A percentile compares a stretch with the other conserved stretches of the same genome.
These are phyloP conservation scores for Scytalopus superciliaris DNA, from an alignment of 2,113 vertebrate genomes.

Conservation along the genomic window DNA sequence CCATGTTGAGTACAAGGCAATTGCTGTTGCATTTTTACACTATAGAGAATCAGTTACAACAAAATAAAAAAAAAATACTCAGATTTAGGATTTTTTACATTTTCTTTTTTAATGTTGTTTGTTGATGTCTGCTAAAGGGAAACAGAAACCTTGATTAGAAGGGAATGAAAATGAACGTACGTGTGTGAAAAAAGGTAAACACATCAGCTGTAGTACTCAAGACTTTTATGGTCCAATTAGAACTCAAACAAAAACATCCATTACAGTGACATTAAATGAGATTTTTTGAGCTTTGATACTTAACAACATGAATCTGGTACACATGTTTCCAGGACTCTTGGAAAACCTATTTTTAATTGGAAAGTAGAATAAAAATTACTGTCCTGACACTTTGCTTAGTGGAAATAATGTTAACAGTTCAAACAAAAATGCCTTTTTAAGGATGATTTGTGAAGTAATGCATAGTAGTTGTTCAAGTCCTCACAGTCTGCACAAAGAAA, in stretches of 20 bases:
- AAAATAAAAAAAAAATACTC: not conserved
- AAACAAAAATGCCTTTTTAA: not conserved
- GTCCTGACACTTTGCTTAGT: not conserved
- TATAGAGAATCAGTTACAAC: not conserved
- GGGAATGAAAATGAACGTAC: not conserved
- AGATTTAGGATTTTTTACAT: not conserved
- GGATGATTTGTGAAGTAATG: not conserved
- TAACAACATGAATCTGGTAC: not conserved
- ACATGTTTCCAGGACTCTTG: not conserved
- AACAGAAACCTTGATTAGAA: not conserved
- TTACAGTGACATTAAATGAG: not conserved
- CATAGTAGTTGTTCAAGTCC: not conserved
- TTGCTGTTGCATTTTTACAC: not conserved
- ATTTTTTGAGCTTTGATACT: not conserved
- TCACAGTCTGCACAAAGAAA: not conserved
- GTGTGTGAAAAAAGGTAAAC: not conserved
- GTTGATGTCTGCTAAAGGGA: not conserved
- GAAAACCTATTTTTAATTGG: not conserved
- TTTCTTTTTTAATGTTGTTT: not conserved
- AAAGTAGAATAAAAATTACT: not conserved
- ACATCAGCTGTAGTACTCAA: not conserved
- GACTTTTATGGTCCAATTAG: not conserved
- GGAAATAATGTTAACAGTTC: not conserved
- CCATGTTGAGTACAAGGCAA: not conserved
- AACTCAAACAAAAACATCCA: not conserved